Percentiles rank a stretch among this genome's conserved stretches.
Evolutionary conservation across 2,113 vertebrate species (phyloP).

Genomic region (Corythaixoides concolor): DNA sequence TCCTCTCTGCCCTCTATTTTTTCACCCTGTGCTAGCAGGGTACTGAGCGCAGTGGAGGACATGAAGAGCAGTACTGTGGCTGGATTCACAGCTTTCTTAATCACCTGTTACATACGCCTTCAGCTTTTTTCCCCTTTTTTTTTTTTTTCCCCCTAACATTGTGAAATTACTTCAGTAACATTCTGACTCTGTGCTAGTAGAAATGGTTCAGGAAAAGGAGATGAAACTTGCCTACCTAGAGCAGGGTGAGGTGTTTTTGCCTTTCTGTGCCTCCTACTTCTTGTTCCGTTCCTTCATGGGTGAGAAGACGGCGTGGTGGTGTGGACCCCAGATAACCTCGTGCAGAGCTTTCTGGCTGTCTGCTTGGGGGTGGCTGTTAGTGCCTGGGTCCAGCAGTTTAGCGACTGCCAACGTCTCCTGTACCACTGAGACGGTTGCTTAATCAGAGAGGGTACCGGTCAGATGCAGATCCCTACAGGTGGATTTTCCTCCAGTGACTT

Average conservation of each 20-base stretch:
- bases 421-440: neutral
- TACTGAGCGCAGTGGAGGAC: neutral
- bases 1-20: neutral
- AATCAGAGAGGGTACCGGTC: neutral
- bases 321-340: neutral
- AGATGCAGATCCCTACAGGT: neutral
- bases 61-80: neutral
- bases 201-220: neutral
- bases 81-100: neutral
- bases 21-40: neutral
- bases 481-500: neutral
- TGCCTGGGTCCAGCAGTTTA: neutral
- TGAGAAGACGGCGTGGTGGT: neutral
- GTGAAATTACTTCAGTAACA: neutral
- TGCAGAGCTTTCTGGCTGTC: neutral
- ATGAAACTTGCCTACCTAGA: neutral
- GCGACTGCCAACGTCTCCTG: fast-evolving
- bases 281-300: neutral
- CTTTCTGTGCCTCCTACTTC: neutral
- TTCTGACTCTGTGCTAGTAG: neutral
- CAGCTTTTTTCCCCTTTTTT: neutral
- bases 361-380: neutral
- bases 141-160: neutral
- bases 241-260: neutral
- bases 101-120: neutral